Percentiles rank a stretch among this genome's conserved stretches.
These are phyloP conservation scores for Probaryconus sp. DNA, from an alignment of 1,140 invertebrate species.

Conservation along the genomic window DNA sequence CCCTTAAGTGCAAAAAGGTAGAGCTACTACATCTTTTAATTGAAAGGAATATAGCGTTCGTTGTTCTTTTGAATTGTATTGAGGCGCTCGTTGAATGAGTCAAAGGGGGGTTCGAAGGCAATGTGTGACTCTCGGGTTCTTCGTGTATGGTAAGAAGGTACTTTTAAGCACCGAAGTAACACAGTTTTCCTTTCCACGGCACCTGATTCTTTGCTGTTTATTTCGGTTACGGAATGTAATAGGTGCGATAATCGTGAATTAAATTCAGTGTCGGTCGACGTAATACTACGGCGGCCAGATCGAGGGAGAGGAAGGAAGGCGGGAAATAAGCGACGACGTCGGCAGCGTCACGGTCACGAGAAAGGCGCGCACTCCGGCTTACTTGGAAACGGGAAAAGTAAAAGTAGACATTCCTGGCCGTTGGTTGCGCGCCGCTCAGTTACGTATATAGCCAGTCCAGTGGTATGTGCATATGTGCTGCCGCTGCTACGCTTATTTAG, in stretches of 20 bases:
- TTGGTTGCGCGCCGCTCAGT: constrained; percentile 42
- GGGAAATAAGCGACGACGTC: constrained; percentile 47
- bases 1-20: too few species aligned
- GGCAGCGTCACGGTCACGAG: constrained; percentile 54
- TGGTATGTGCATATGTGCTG: constrained; percentile 44
- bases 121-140: too few species aligned
- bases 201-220: constrained; percentile 49
- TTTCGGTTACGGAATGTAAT: constrained; percentile 44
- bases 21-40: too few species aligned
- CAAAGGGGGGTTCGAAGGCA: too few species aligned
- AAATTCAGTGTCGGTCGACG: constrained; percentile 41
- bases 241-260: constrained; percentile 54
- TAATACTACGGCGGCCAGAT: constrained; percentile 30
- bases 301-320: not conserved
- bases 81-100: too few species aligned
- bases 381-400: constrained; percentile 66
- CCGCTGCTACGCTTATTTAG: constrained; percentile 62
- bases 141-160: too few species aligned
- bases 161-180: constrained; percentile 28
- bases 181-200: constrained; percentile 59
- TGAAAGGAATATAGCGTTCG: too few species aligned
- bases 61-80: too few species aligned
- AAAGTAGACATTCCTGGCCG: constrained; percentile 65
- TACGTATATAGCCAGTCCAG: constrained; percentile 37
- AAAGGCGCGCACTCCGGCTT: constrained; percentile 58